Evolutionary conservation across 2,888 invertebrate genomes (phyloP).

Genomic region (Andrena bicolor): DNA sequence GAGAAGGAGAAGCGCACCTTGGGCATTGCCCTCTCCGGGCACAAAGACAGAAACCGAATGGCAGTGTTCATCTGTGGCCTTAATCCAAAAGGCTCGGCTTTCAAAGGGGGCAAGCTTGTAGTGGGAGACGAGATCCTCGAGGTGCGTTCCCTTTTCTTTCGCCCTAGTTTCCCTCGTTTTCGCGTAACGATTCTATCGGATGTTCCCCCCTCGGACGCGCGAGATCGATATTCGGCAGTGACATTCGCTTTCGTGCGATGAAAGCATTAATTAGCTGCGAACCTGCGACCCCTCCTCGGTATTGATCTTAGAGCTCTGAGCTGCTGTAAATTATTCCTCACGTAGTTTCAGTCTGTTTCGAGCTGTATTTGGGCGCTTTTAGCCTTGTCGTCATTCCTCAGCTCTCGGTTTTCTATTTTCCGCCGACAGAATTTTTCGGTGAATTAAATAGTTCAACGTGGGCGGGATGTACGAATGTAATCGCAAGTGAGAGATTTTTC

Average conservation of each 20-base stretch:
- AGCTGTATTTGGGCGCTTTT: background rate
- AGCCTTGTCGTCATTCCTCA: too few species aligned
- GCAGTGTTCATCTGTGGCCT: constrained; percentile 98
- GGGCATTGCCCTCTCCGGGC: constrained; percentile 97
- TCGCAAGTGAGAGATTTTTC: too few species aligned
- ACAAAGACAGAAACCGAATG: constrained; percentile 97
- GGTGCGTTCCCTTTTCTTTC: constrained; percentile 85
- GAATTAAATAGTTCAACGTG: too few species aligned
- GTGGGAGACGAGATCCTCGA: constrained; percentile 98
- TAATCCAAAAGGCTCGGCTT: constrained; percentile 94
- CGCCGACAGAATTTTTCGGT: too few species aligned
- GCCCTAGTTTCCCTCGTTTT: background rate
- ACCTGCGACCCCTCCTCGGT: background rate
- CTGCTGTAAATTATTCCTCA: constrained; percentile 1
- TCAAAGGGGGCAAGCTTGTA: constrained; percentile 90
- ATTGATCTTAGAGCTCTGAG: constrained; percentile 10
- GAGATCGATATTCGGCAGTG: constrained; percentile 22
- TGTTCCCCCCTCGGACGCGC: background rate
- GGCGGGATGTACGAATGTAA: too few species aligned
- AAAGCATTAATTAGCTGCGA: constrained; percentile 28
- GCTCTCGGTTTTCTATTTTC: too few species aligned
- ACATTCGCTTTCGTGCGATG: constrained; percentile 14
- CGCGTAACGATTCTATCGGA: background rate
- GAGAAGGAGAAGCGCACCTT: constrained; percentile 91
- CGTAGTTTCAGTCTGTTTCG: background rate